These are phyloP conservation scores for Pygoscelis antarcticus DNA, from an alignment of 2,113 vertebrate genomes.

Conservation along the genomic window DNA sequence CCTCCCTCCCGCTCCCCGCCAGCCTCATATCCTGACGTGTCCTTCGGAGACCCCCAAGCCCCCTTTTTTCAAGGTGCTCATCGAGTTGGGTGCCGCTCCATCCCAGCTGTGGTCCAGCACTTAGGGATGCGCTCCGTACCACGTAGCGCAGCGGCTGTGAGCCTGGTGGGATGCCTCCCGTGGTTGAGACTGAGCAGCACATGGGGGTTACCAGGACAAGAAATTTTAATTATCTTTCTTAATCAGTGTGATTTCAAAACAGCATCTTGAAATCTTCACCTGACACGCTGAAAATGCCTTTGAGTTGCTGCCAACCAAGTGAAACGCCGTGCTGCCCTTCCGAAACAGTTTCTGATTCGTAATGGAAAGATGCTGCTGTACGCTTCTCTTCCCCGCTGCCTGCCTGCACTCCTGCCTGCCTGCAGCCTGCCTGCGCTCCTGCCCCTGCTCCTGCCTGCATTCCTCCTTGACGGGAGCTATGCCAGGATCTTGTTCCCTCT, in stretches of 20 bases:
- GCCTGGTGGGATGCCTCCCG: neutral
- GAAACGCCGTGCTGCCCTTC: neutral
- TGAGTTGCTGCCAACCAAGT: neutral
- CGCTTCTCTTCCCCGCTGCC: neutral
- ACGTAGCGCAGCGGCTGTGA: neutral
- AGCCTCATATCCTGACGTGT: neutral
- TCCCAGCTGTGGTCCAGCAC: neutral
- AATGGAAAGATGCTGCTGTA: neutral
- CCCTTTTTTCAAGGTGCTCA: neutral
- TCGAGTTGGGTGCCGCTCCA: neutral
- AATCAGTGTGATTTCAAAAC: neutral
- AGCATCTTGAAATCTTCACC: neutral
- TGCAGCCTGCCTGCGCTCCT: neutral
- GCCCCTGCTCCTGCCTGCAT: neutral
- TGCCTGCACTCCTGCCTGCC: neutral
- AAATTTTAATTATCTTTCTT: constrained; percentile 6
- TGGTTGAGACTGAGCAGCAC: neutral
- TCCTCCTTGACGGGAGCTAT: neutral
- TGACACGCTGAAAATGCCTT: neutral
- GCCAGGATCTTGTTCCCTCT: neutral
- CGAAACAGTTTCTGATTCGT: neutral
- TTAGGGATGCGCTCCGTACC: neutral
- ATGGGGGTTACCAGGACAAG: neutral
- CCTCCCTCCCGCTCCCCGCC: neutral
- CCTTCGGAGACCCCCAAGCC: neutral